Evolutionary conservation across 2,888 invertebrate genomes (phyloP), one percentile per base, ranked within the genome.

Genomic region (Mimumesa dahlbomi): DNA sequence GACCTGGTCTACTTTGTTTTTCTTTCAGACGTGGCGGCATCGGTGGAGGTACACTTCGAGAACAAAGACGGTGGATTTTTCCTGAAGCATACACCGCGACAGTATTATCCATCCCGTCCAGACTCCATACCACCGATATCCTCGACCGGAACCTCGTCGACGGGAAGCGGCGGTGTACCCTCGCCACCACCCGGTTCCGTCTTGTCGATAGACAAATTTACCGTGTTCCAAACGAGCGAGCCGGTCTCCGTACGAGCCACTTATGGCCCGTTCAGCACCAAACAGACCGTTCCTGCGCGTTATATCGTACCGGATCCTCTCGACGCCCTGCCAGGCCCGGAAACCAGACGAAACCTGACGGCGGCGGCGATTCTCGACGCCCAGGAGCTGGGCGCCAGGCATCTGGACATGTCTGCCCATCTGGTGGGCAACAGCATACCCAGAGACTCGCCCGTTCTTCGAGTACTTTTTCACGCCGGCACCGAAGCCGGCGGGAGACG

Each of bases 211-310:
- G 96, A 97, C 90, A 94, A 96, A 73, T 97, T 98, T 89, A 96
- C 97, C 62, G 95, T 98, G 34, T 94, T 98, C 82, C 96, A 97
- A 89, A 96, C 96, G 36, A 95, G 96, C 46, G 95, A 96, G 79
- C 96, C 97, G 19, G 96, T 96, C 29, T 96, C 97, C 19, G 95
- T 98, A 40, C 92, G 97, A 67, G 97, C 97, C 49, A 96, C 95
- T 38, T 97, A 97, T 87, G 98, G 98, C 2, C 98, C 98, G 5
- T 98, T 98, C 90, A 96, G 96, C 81, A 97, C 97, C 57, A 97
- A 97, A 87, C 97, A 98, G 90, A 97, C 97, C 0, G 97, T 98
- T 36, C 97, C 97, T 36, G 96, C 97, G 1, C 92, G 95, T 40
- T 96, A 96, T 87, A 94, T 97, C 68, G 96, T 97, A 50, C 96